Percentiles rank a stretch among this genome's conserved stretches.
phyloP scores from a whole-genome alignment of 2,888 invertebrate species.

The Drosophila neutralis region DNA sequence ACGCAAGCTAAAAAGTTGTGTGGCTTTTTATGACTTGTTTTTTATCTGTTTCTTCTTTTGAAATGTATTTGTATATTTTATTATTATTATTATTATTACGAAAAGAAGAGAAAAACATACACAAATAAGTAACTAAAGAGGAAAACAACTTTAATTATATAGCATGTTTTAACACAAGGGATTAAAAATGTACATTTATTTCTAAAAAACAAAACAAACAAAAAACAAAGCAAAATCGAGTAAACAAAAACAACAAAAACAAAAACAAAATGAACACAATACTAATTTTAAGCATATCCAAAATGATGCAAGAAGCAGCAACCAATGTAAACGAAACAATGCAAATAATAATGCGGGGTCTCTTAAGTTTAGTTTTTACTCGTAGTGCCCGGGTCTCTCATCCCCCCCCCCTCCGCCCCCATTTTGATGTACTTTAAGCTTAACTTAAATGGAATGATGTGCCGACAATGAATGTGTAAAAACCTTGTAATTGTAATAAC shows the following conservation, averaged over 20 bases:
- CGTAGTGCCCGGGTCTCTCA: slow-evolving; percentile 23
- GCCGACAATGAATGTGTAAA: slow-evolving; percentile 55
- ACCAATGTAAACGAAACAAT: slow-evolving; percentile 61
- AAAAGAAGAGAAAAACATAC: slow-evolving; percentile 2
- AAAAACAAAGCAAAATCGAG: slow-evolving; percentile 6
- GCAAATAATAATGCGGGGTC: slow-evolving; percentile 48
- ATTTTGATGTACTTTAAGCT: slow-evolving; percentile 40
- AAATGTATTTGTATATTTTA: slow-evolving; percentile 27
- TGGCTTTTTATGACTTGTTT: slow-evolving; percentile 14
- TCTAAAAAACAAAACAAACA: slow-evolving; percentile 33
- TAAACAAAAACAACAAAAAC: slow-evolving; percentile 20
- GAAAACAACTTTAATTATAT: slow-evolving; percentile 34
- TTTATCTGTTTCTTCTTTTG: background rate
- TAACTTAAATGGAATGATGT: slow-evolving; percentile 17
- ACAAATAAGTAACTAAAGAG: slow-evolving; percentile 8
- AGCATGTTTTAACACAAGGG: slow-evolving; percentile 79
- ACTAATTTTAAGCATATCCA: slow-evolving; percentile 48
- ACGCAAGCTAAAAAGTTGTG: slow-evolving; percentile 13
- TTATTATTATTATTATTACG: background rate
- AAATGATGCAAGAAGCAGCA: slow-evolving; percentile 22
- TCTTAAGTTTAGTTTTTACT: slow-evolving; percentile 46
- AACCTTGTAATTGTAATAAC: slow-evolving; percentile 47
- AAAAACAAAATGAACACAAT: slow-evolving; percentile 20
- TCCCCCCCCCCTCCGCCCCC: background rate
- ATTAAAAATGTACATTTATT: slow-evolving; percentile 77